These are phyloP conservation scores for Platysteira castanea DNA, from an alignment of 2,113 vertebrate species.

Conservation along the genomic window DNA sequence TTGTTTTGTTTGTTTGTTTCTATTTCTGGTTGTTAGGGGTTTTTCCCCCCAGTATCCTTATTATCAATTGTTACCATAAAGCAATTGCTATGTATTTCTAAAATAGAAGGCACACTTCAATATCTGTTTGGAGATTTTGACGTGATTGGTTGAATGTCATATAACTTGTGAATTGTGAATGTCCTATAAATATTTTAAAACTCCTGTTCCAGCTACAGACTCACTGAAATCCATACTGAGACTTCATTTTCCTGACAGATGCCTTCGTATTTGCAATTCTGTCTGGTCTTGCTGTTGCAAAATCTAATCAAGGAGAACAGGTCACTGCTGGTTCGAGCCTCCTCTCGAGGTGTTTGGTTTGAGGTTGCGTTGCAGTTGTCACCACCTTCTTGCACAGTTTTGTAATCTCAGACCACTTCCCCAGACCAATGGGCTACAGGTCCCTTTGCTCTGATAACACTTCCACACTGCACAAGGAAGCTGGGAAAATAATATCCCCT, in stretches of 20 bases:
- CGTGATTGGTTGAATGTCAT: not conserved
- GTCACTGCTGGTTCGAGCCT: not conserved
- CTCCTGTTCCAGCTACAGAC: not conserved
- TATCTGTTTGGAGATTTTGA: not conserved
- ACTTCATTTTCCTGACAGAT: constrained; percentile 9
- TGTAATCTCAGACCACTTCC: not conserved
- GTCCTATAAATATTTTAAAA: constrained; percentile 49
- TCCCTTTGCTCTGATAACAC: not conserved
- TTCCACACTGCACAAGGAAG: not conserved
- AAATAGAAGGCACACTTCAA: not conserved
- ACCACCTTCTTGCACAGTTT: not conserved
- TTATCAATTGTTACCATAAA: not conserved
- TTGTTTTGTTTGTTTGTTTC: no score
- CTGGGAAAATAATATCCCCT: not conserved
- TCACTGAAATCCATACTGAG: not conserved
- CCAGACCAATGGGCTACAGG: not conserved
- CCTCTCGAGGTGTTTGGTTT: not conserved
- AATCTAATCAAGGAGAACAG: not conserved
- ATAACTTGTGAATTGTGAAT: constrained; percentile 12
- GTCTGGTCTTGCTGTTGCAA: not conserved
- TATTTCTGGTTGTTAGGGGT: not conserved
- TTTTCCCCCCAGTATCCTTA: not conserved
- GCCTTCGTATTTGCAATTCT: not conserved
- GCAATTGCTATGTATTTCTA: not conserved
- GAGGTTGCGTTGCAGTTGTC: not conserved